Evolutionary conservation across 2,113 vertebrate genomes (phyloP).

Genomic region (Colaptes auratus): DNA sequence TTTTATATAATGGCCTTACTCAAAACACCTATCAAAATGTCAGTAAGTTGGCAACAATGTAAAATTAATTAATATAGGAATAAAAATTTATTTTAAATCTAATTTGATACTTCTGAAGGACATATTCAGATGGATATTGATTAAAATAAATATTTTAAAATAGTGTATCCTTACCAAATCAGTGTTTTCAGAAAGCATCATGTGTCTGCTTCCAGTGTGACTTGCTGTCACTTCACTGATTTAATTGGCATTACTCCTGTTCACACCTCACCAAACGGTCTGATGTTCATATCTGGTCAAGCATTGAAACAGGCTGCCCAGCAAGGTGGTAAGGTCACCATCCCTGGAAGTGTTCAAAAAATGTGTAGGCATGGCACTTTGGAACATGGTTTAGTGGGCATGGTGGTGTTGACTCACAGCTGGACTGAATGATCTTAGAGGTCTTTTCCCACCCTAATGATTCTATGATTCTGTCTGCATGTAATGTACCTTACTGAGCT

Average conservation of each 20-base stretch:
- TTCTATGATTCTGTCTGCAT: neutral
- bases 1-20: neutral
- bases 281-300: neutral
- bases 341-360: too few species aligned
- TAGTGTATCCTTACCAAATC: neutral
- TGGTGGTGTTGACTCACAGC: too few species aligned
- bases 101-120: neutral
- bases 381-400: too few species aligned
- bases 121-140: neutral
- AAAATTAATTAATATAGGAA: neutral
- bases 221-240: neutral
- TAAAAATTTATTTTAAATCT: neutral
- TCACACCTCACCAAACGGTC: neutral
- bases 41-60: neutral
- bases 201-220: neutral
- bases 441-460: too few species aligned
- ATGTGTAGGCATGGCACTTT: too few species aligned
- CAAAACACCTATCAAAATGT: neutral
- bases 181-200: neutral
- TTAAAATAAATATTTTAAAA: neutral
- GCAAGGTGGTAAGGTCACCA: too few species aligned
- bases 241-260: neutral
- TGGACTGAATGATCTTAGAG: too few species aligned
- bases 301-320: too few species aligned
- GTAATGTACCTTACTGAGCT: accelerated